Evolutionary conservation across 2,797 vertebrate species (phyloP).

Genomic region (Catamblyrhynchus diadema): DNA sequence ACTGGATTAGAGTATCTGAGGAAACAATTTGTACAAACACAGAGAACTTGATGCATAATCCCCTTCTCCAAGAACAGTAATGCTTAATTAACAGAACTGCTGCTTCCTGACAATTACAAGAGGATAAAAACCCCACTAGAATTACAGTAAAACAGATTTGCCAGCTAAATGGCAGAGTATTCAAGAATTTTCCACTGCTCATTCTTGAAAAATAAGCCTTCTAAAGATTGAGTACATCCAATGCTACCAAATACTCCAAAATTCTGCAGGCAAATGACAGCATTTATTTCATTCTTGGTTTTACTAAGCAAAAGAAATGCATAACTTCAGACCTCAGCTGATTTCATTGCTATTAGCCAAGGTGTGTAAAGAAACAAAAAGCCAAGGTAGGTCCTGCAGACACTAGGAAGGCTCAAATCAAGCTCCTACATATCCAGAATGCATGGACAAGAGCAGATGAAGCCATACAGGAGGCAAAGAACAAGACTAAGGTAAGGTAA

Average conservation of each 20-base stretch:
- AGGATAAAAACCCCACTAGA: not conserved
- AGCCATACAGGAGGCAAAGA: not conserved
- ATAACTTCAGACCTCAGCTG: not conserved
- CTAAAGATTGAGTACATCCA: not conserved
- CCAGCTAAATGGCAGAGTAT: not conserved
- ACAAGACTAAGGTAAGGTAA: not conserved
- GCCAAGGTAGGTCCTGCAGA: not conserved
- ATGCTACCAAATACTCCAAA: not conserved
- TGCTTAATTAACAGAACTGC: conserved; percentile 51
- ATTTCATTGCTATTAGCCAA: not conserved
- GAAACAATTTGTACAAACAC: conserved; percentile 1
- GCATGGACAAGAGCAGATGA: not conserved
- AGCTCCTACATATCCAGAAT: not conserved
- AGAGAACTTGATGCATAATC: not conserved
- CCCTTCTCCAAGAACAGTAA: conserved; percentile 7
- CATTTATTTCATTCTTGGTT: not conserved
- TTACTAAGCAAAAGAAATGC: not conserved
- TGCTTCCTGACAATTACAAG: conserved; percentile 43
- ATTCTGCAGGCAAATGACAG: not conserved
- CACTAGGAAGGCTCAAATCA: not conserved
- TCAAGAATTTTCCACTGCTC: conserved; percentile 38
- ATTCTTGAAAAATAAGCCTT: not conserved
- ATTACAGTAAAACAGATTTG: conserved; percentile 9
- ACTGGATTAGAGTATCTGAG: not conserved
- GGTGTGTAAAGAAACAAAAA: not conserved